Evolutionary conservation across 1,140 invertebrate species (phyloP).

Genomic region (Epicauta chinensis): DNA sequence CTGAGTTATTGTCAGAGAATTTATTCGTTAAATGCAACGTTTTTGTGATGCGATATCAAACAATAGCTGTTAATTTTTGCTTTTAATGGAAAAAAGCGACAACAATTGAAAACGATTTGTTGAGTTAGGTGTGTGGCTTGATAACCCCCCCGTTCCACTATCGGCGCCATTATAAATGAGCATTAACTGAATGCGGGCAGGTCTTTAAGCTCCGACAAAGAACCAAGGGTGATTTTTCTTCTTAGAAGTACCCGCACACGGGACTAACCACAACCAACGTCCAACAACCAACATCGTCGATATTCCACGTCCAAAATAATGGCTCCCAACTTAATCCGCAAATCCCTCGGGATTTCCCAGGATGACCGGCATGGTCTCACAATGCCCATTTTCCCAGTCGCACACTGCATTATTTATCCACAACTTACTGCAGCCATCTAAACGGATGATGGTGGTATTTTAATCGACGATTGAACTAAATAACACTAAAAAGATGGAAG

Average conservation of each 20-base stretch:
- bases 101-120: no score
- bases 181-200: slow-evolving; percentile 10
- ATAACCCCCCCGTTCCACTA: no score
- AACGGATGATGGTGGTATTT: no score
- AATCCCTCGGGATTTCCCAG: slow-evolving; percentile 26
- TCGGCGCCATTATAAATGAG: slow-evolving; percentile 1
- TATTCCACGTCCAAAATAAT: slow-evolving; percentile 31
- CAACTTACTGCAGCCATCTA: slow-evolving; percentile 26
- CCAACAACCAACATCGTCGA: slow-evolving; percentile 21
- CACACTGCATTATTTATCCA: slow-evolving; percentile 36
- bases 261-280: slow-evolving; percentile 5
- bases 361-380: slow-evolving; percentile 30
- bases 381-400: slow-evolving; percentile 25
- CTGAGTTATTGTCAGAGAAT: slow-evolving; percentile 20
- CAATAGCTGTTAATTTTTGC: no score
- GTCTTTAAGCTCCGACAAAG: slow-evolving; percentile 13
- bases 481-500: no score
- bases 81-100: no score
- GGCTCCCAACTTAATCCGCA: slow-evolving; percentile 32
- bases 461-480: slow-evolving; percentile 3
- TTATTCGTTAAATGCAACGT: background rate
- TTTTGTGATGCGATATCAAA: no score
- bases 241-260: slow-evolving; percentile 9
- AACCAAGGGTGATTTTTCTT: slow-evolving; percentile 11
- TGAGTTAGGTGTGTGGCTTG: no score